These are phyloP conservation scores for Euwallacea similis DNA, from an alignment of 1,140 invertebrate genomes.

Conservation along the genomic window DNA sequence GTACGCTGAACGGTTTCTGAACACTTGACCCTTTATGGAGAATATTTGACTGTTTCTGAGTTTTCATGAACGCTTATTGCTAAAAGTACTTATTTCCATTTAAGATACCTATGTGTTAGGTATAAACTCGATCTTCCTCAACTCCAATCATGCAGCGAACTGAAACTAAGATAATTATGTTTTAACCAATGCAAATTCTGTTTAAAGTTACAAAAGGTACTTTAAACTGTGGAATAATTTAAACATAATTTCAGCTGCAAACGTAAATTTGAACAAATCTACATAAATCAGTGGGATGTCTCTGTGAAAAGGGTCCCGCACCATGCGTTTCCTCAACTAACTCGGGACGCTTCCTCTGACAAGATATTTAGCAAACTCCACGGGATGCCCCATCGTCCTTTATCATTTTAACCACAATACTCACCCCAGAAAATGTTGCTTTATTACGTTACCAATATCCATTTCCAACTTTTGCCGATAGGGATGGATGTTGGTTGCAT, in stretches of 20 bases:
- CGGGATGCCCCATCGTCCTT: slow-evolving; percentile 38
- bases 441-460: slow-evolving; percentile 37
- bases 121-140: too few species aligned
- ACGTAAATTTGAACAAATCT: slow-evolving; percentile 6
- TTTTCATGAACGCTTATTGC: too few species aligned
- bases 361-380: slow-evolving; percentile 40
- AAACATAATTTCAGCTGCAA: slow-evolving; percentile 3
- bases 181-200: too few species aligned
- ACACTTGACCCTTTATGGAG: too few species aligned
- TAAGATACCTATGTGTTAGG: too few species aligned
- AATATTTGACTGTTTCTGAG: too few species aligned
- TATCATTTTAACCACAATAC: slow-evolving; percentile 32
- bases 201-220: too few species aligned
- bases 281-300: slow-evolving; percentile 18
- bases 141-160: too few species aligned
- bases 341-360: slow-evolving; percentile 34
- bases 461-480: slow-evolving; percentile 28
- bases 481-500: slow-evolving; percentile 17
- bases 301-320: slow-evolving; percentile 15
- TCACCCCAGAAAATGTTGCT: slow-evolving; percentile 33
- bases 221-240: too few species aligned
- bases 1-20: too few species aligned
- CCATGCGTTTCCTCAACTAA: slow-evolving; percentile 16
- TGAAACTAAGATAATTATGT: too few species aligned
- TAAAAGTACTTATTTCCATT: too few species aligned